phyloP scores from a whole-genome alignment of 2,113 vertebrate genomes.

The Callorhinus ursinus region DNA sequence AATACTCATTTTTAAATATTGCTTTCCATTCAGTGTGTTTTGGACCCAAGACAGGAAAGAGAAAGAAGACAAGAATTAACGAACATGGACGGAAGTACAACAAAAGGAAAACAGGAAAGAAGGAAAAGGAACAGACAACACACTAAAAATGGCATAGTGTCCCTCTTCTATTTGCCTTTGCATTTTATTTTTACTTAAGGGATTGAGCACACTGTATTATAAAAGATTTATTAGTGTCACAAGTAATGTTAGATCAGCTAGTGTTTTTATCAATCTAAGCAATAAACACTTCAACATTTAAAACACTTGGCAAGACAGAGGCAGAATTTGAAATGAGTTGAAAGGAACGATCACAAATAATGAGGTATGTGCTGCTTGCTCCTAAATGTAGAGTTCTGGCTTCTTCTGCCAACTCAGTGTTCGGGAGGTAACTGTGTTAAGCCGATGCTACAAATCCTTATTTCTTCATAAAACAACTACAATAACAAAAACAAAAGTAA shows the following conservation, averaged over 20 bases:
- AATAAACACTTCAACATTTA: constrained; percentile 63
- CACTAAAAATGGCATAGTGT: background rate
- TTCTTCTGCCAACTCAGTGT: background rate
- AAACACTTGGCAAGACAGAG: constrained; percentile 54
- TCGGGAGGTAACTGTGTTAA: constrained; percentile 33
- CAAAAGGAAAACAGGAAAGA: background rate
- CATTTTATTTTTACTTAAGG: constrained; percentile 46
- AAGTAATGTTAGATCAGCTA: constrained; percentile 38
- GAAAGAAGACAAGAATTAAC: background rate
- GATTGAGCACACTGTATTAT: constrained; percentile 15
- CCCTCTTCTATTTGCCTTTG: background rate
- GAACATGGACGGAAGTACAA: background rate
- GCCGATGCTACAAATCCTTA: constrained; percentile 3
- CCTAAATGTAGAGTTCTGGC: constrained; percentile 41
- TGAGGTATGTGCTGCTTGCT: background rate
- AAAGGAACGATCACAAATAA: constrained; percentile 56
- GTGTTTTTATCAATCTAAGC: constrained; percentile 30
- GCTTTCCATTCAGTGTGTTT: background rate
- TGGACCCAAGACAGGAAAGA: background rate
- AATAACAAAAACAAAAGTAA: constrained; percentile 27
- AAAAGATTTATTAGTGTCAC: constrained; percentile 51
- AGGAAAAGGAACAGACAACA: background rate
- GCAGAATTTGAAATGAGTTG: constrained; percentile 56
- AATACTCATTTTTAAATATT: background rate
- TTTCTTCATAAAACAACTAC: constrained; percentile 28